phyloP scores from a whole-genome alignment of 2,797 vertebrate species.

The Naso thynnoides region DNA sequence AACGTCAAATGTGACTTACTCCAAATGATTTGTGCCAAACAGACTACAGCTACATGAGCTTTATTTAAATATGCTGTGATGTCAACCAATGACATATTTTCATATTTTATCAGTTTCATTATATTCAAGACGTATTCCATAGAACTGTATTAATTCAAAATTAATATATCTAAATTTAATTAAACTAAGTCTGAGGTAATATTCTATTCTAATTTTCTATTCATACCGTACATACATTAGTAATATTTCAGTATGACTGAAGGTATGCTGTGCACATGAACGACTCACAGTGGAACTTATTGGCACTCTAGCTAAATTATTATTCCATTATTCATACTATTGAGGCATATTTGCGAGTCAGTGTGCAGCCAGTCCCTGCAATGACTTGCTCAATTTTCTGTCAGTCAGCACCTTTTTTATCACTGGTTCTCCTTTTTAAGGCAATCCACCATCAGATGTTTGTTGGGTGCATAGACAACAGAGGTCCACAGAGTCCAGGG shows the following conservation, averaged over 20 bases:
- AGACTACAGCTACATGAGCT: background rate
- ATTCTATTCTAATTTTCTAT: slow-evolving; percentile 35
- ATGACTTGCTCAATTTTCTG: slow-evolving; percentile 18
- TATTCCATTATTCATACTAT: slow-evolving; percentile 45
- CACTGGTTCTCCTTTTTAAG: slow-evolving; percentile 39
- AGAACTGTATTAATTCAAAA: slow-evolving; percentile 33
- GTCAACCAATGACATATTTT: slow-evolving; percentile 4
- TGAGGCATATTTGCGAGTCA: slow-evolving; percentile 35
- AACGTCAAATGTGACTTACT: slow-evolving; percentile 49
- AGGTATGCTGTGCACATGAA: slow-evolving; percentile 37
- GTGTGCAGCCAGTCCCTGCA: slow-evolving; percentile 21
- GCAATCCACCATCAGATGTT: slow-evolving; percentile 39
- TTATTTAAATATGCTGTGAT: slow-evolving; percentile 22
- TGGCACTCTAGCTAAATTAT: slow-evolving; percentile 35
- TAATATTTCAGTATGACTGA: slow-evolving; percentile 47
- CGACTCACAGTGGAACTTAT: slow-evolving; percentile 37
- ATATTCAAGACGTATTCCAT: slow-evolving; percentile 44
- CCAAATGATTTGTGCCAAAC: slow-evolving; percentile 22
- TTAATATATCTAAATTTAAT: slow-evolving; percentile 54
- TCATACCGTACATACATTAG: slow-evolving; percentile 35
- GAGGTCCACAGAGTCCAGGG: slow-evolving; percentile 49
- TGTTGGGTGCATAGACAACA: slow-evolving; percentile 39
- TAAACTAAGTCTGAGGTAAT: slow-evolving; percentile 44
- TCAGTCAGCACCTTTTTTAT: slow-evolving; percentile 52
- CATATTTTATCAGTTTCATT: slow-evolving; percentile 40